phyloP scores from a whole-genome alignment of 2,113 vertebrate species.

The Epinephelus lanceolatus region DNA sequence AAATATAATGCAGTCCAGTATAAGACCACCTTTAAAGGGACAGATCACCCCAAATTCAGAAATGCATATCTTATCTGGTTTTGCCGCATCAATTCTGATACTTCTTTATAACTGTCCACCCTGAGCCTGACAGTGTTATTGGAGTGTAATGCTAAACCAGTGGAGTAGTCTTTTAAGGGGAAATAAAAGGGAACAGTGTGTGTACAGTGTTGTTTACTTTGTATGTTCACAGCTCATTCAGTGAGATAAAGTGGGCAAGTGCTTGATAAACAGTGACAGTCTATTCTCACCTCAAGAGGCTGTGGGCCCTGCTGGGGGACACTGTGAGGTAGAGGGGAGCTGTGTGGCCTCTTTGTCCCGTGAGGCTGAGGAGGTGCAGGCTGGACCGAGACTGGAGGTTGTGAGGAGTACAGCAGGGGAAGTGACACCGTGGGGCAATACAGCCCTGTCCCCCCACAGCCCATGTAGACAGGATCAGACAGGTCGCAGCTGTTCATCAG shows the following conservation, averaged over 20 bases:
- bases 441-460: constrained; percentile 47
- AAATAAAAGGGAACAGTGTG: not conserved
- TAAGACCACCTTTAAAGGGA: not conserved
- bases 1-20: not conserved
- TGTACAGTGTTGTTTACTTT: not conserved
- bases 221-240: not conserved
- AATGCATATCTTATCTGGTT: not conserved
- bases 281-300: constrained; percentile 67
- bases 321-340: constrained; percentile 40
- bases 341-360: constrained; percentile 59
- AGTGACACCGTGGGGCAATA: constrained; percentile 42
- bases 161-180: not conserved
- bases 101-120: not conserved
- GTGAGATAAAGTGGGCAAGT: not conserved
- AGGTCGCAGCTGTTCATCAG: constrained; percentile 63
- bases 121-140: not conserved
- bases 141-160: not conserved
- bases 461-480: constrained; percentile 64
- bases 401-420: constrained; percentile 54
- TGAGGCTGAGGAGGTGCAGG: constrained; percentile 48
- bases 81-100: not conserved
- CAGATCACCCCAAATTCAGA: too few species aligned
- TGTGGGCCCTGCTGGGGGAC: constrained; percentile 61
- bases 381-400: constrained; percentile 44
- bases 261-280: not conserved